These are phyloP conservation scores for Acrossocheilus fasciatus DNA, from an alignment of 2,797 vertebrate species.

Conservation along the genomic window DNA sequence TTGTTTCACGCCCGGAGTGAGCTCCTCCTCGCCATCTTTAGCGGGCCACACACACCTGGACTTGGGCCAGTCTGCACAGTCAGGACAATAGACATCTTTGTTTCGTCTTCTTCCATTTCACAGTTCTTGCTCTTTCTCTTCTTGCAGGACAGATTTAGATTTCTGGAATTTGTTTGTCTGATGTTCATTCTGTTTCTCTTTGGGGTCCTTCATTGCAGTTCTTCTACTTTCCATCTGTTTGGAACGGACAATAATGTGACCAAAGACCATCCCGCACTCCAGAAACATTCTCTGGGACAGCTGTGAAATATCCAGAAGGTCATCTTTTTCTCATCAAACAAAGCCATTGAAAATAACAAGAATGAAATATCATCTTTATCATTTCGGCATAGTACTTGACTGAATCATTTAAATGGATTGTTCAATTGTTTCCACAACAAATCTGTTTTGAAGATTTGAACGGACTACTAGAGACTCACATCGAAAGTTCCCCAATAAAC, in stretches of 20 bases:
- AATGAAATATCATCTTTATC: conserved; percentile 22
- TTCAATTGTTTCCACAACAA: background rate
- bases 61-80: conserved; percentile 32
- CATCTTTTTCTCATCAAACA: conserved; percentile 29
- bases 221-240: conserved; percentile 67
- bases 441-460: background rate
- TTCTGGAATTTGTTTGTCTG: conserved; percentile 77
- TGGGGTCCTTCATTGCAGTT: conserved; percentile 69
- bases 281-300: conserved; percentile 51
- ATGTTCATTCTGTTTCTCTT: conserved; percentile 67
- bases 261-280: conserved; percentile 44
- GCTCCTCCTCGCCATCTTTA: conserved; percentile 42
- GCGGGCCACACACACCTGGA: conserved; percentile 42
- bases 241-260: conserved; percentile 60
- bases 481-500: background rate
- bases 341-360: conserved; percentile 28
- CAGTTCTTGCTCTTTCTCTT: conserved; percentile 42
- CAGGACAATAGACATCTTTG: conserved; percentile 46
- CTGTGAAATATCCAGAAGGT: conserved; percentile 26
- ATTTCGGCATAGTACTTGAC: conserved; percentile 3
- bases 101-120: conserved; percentile 54
- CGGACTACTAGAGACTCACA: background rate
- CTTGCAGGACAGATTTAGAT: conserved; percentile 70
- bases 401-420: conserved; percentile 25
- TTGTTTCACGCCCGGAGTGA: conserved; percentile 43